Conservation (phyloP, 2,797 vertebrate genomes). For the Melanotaenia pygmaea region DNA sequence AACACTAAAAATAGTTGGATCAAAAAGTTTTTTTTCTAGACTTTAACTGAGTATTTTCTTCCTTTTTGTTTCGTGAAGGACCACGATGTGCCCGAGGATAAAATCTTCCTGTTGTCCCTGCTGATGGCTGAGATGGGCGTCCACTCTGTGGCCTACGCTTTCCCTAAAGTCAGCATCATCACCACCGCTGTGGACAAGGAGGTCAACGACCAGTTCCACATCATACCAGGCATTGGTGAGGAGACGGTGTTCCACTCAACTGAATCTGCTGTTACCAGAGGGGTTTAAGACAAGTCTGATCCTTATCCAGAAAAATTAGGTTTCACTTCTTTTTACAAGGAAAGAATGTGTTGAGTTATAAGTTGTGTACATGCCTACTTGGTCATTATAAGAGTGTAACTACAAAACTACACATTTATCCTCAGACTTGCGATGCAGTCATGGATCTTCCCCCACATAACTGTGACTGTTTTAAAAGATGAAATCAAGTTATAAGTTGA, state of each 20-base stretch:
- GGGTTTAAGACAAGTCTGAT: background rate
- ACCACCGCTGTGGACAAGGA: constrained; percentile 93
- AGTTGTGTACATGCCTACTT: no score
- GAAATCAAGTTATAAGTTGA: background rate
- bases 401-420: no score
- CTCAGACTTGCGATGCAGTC: no score
- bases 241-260: background rate
- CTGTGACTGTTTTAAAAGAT: background rate
- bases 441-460: no score
- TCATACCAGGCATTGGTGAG: constrained; percentile 93
- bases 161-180: constrained; percentile 91
- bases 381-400: no score
- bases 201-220: constrained; percentile 93
- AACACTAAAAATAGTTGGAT: no score
- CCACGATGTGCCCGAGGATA: constrained; percentile 91
- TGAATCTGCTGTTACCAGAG: no score
- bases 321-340: no score
- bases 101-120: constrained; percentile 91
- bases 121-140: constrained; percentile 94
- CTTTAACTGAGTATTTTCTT: background rate
- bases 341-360: no score
- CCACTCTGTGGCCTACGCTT: constrained; percentile 92
- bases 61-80: constrained; percentile 75
- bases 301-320: background rate
- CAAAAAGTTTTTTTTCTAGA: no score